A percentile compares a stretch with the other conserved stretches of the same genome.
These are phyloP conservation scores for Sanderia malayensis DNA, from an alignment of 30 jellyfish, hydroid and myxozoan genomes.

Conservation along the genomic window DNA sequence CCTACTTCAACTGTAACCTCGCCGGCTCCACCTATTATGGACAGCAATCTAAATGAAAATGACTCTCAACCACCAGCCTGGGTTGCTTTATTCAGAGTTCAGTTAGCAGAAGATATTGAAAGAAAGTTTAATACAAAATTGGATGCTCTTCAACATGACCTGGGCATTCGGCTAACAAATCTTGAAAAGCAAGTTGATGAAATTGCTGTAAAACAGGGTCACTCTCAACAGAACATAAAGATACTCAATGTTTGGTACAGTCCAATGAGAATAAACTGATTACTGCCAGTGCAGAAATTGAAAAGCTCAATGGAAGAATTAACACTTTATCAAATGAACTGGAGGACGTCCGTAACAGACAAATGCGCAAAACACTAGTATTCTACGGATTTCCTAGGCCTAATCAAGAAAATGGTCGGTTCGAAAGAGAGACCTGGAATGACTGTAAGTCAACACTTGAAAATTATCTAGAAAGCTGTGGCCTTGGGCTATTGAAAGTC, in stretches of 20 bases:
- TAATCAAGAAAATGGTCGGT: not conserved
- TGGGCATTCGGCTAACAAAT: slow-evolving; percentile 16
- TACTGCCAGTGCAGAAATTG: slow-evolving; percentile 4
- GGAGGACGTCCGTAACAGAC: slow-evolving; percentile 2
- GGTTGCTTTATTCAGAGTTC: slow-evolving; percentile 3
- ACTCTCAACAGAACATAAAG: not conserved
- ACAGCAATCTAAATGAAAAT: not conserved
- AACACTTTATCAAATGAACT: not conserved
- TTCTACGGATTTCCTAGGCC: slow-evolving; percentile 5
- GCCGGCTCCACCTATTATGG: slow-evolving; percentile 6
- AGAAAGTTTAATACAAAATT: not conserved
- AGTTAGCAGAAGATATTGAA: not conserved
- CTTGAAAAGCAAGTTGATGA: slow-evolving; percentile 23
- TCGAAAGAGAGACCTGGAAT: not conserved
- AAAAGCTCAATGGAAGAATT: not conserved
- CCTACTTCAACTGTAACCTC: not conserved
- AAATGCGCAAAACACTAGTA: not conserved
- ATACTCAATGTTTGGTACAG: not conserved
- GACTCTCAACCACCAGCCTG: not conserved
- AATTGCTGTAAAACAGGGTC: slow-evolving; percentile 18
- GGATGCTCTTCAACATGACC: slow-evolving; percentile 20
- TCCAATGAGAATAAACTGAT: slow-evolving; percentile 7
- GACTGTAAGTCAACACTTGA: slow-evolving; percentile 3
- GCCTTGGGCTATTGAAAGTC: slow-evolving; percentile 13
- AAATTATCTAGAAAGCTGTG: slow-evolving; percentile 11